These are phyloP conservation scores for Rhizomys pruinosus DNA, from an alignment of 2,113 vertebrate genomes.

Conservation along the genomic window DNA sequence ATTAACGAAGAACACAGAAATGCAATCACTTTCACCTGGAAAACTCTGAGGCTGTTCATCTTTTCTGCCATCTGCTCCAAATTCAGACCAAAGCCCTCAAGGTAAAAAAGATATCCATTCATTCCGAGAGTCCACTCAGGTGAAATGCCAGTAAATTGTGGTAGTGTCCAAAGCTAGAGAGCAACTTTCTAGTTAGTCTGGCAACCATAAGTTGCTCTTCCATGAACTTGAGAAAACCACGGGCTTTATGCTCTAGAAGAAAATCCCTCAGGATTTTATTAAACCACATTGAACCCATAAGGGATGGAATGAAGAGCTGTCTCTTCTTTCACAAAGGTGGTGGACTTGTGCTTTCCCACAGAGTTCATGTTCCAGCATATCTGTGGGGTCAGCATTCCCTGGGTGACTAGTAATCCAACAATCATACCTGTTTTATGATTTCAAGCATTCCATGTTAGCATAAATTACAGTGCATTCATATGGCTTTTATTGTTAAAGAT, in stretches of 20 bases:
- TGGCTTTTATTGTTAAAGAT: conserved; percentile 58
- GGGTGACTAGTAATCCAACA: conserved; percentile 35
- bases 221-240: conserved; percentile 49
- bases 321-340: conserved; percentile 1
- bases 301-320: background rate
- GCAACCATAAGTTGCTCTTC: conserved; percentile 36
- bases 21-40: conserved; percentile 42
- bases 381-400: conserved; percentile 45
- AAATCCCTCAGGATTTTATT: conserved; percentile 12
- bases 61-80: conserved; percentile 58
- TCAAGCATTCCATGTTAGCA: conserved; percentile 49
- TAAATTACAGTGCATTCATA: conserved; percentile 46
- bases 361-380: conserved; percentile 33
- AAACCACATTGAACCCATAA: conserved; percentile 10
- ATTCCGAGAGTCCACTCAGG: conserved; percentile 42
- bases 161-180: conserved; percentile 40
- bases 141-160: conserved; percentile 17
- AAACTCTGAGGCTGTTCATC: conserved; percentile 53
- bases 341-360: background rate
- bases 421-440: conserved; percentile 61
- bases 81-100: conserved; percentile 45
- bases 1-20: conserved; percentile 24
- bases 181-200: conserved; percentile 54
- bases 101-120: conserved; percentile 52
- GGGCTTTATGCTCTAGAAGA: conserved; percentile 56